Evolutionary conservation across 2,797 vertebrate genomes (phyloP).

Genomic region (Echiichthys vipera): DNA sequence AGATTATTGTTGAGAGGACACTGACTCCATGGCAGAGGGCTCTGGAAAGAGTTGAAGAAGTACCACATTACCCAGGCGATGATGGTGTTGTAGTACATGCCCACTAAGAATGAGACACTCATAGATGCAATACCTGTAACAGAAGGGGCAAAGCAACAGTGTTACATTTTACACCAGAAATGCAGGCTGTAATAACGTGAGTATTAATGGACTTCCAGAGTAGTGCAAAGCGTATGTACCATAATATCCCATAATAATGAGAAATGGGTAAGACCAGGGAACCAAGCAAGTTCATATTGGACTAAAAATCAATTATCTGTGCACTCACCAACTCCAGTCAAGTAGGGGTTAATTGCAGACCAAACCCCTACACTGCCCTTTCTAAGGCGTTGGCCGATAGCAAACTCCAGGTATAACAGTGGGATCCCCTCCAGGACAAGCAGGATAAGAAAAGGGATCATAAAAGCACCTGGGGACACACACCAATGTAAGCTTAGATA

Average conservation of each 20-base stretch:
- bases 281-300: slow-evolving; percentile 68
- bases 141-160: neutral
- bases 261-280: neutral
- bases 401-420: slow-evolving; percentile 88
- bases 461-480: slow-evolving; percentile 86
- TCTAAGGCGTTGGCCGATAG: slow-evolving; percentile 88
- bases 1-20: slow-evolving; percentile 83
- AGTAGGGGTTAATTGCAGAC: slow-evolving; percentile 84
- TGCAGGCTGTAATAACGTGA: too few species aligned
- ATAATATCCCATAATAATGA: neutral
- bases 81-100: slow-evolving; percentile 91
- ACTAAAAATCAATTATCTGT: neutral
- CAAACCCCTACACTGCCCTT: slow-evolving; percentile 86
- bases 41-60: slow-evolving; percentile 94
- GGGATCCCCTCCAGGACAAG: slow-evolving; percentile 89
- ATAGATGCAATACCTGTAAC: slow-evolving; percentile 86
- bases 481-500: slow-evolving; percentile 30
- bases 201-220: slow-evolving; percentile 74
- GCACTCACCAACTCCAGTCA: slow-evolving; percentile 88
- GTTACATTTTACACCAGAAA: neutral
- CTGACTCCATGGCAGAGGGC: slow-evolving; percentile 88
- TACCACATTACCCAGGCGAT: slow-evolving; percentile 93
- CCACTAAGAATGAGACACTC: slow-evolving; percentile 87
- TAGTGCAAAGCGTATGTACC: neutral
- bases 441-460: slow-evolving; percentile 92